phyloP scores from a whole-genome alignment of 2,888 invertebrate species.

The Hedya salicella region DNA sequence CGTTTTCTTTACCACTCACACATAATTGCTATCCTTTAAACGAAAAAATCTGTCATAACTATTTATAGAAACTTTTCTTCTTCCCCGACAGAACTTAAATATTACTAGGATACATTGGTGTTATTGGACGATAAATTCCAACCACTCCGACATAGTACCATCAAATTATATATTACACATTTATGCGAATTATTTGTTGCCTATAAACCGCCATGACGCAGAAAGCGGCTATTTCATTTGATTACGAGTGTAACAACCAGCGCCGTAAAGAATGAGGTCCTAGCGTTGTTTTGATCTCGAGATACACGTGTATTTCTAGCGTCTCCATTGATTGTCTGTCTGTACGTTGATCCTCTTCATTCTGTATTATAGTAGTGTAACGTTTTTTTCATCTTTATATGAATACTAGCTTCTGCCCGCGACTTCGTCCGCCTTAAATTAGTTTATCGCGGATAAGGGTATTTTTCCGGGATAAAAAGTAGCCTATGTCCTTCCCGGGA shows the following conservation, averaged over 20 bases:
- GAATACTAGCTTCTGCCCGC: too few relatives aligned
- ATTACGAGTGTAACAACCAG: slow-evolving; percentile 49
- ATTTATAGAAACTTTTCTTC: too few relatives aligned
- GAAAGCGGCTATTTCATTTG: slow-evolving; percentile 51
- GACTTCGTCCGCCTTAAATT: too few relatives aligned
- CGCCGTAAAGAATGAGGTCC: slow-evolving; percentile 26
- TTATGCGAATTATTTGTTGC: slow-evolving; percentile 52
- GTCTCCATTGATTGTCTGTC: not conserved
- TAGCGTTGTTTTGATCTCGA: slow-evolving; percentile 19
- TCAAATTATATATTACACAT: slow-evolving; percentile 52
- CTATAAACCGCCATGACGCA: slow-evolving; percentile 53
- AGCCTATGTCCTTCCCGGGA: too few relatives aligned
- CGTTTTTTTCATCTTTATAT: too few relatives aligned
- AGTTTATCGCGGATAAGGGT: too few relatives aligned
- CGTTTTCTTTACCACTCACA: too few relatives aligned
- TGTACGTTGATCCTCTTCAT: too few relatives aligned
- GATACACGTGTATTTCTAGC: not conserved
- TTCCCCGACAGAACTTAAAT: slow-evolving; percentile 2
- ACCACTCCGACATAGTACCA: slow-evolving; percentile 50
- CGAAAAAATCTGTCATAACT: too few relatives aligned
- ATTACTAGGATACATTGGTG: slow-evolving; percentile 45
- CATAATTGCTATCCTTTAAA: too few relatives aligned
- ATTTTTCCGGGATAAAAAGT: too few relatives aligned
- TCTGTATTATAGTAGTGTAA: too few relatives aligned
- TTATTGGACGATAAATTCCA: slow-evolving; percentile 56